phyloP scores from a whole-genome alignment of 2,113 vertebrate genomes.

The Thymallus thymallus region DNA sequence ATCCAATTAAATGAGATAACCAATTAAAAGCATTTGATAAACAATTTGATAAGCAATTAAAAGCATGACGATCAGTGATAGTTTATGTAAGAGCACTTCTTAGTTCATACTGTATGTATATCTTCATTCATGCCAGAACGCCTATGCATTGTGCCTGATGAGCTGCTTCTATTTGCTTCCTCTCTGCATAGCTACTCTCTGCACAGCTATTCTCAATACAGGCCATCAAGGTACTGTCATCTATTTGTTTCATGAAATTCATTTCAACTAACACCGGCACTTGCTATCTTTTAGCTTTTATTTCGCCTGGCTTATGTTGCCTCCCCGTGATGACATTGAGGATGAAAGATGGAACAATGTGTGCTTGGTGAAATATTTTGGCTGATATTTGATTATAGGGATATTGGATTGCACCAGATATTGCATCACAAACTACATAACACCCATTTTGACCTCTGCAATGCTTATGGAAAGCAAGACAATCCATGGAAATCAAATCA shows the following conservation, averaged over 20 bases:
- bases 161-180: slow-evolving; percentile 78
- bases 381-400: not conserved
- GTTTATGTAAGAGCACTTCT: not conserved
- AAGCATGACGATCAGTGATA: not conserved
- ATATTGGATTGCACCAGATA: not conserved
- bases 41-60: not conserved
- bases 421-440: not conserved
- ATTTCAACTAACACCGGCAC: slow-evolving; percentile 40
- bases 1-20: not conserved
- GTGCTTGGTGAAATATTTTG: not conserved
- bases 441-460: no score
- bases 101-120: no score
- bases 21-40: not conserved
- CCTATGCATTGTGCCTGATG: slow-evolving; percentile 25
- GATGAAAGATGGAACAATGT: not conserved
- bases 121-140: not conserved
- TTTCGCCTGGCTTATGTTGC: not conserved
- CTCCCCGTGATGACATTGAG: not conserved
- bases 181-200: slow-evolving; percentile 81
- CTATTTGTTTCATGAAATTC: slow-evolving; percentile 55
- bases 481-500: no score
- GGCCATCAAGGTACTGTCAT: slow-evolving; percentile 75
- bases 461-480: no score
- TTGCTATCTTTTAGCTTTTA: not conserved
- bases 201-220: slow-evolving; percentile 81